Percentiles rank a stretch among this genome's conserved stretches.
phyloP scores from a whole-genome alignment of 2,888 invertebrate genomes.

The Operophtera brumata region DNA sequence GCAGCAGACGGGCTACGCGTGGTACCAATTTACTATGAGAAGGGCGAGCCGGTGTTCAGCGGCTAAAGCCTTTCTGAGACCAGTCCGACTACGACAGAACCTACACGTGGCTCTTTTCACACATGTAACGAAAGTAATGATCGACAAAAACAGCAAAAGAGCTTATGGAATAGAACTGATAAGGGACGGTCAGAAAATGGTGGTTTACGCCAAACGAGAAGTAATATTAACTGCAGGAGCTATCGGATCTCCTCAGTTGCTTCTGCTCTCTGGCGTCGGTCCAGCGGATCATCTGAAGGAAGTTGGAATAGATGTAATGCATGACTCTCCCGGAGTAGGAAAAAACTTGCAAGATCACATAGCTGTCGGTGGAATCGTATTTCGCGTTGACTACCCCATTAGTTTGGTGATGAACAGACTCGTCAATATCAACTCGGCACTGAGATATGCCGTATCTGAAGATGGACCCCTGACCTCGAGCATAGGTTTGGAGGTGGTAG shows the following conservation, averaged over 20 bases:
- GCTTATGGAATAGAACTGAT: slow-evolving; percentile 91
- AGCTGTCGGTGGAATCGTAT: slow-evolving; percentile 91
- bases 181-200: slow-evolving; percentile 82
- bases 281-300: slow-evolving; percentile 86
- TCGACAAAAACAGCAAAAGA: slow-evolving; percentile 85
- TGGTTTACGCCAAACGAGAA: slow-evolving; percentile 86
- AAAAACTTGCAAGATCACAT: slow-evolving; percentile 94
- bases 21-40: slow-evolving; percentile 94
- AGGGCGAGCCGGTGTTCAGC: slow-evolving; percentile 90
- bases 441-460: slow-evolving; percentile 92
- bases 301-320: slow-evolving; percentile 86
- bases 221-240: slow-evolving; percentile 94
- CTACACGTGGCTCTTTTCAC: slow-evolving; percentile 90
- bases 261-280: slow-evolving; percentile 95
- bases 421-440: slow-evolving; percentile 90
- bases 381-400: slow-evolving; percentile 89
- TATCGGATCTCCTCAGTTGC: slow-evolving; percentile 93
- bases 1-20: slow-evolving; percentile 91
- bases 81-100: slow-evolving; percentile 87
- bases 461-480: slow-evolving; percentile 93
- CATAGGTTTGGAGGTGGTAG: slow-evolving; percentile 92
- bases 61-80: slow-evolving; percentile 91
- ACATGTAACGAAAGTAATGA: slow-evolving; percentile 88
- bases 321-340: slow-evolving; percentile 91
- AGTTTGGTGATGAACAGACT: slow-evolving; percentile 90